Conservation (phyloP, 2,888 invertebrate species). For the Hyposoter dolosus region DNA sequence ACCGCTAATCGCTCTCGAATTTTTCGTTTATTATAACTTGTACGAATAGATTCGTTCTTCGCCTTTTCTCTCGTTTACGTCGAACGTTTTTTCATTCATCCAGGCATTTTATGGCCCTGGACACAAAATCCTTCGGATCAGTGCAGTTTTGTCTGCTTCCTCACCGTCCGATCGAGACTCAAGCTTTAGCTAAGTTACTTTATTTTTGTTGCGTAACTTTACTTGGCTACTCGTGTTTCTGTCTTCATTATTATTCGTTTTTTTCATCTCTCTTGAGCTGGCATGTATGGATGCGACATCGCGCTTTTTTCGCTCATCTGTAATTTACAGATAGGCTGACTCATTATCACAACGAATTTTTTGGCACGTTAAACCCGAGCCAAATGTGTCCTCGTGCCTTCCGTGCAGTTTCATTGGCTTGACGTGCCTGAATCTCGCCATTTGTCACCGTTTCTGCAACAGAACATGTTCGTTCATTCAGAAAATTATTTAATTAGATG, state of each 20-base stretch:
- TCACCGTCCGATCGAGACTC: conserved; percentile 35
- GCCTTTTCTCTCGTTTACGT: conserved; percentile 30
- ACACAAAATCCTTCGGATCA: conserved; percentile 38
- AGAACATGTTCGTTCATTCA: background rate
- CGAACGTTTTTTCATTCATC: conserved; percentile 50
- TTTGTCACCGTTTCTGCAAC: conserved; percentile 79
- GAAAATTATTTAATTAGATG: background rate
- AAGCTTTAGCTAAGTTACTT: conserved; percentile 58
- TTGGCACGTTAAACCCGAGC: conserved; percentile 79
- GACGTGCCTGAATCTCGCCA: conserved; percentile 78
- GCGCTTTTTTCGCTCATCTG: conserved; percentile 55
- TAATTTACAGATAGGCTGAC: conserved; percentile 64
- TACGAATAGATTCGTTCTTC: conserved; percentile 31
- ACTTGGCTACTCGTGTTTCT: conserved; percentile 57
- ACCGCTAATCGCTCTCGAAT: conserved; percentile 10
- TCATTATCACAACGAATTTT: conserved; percentile 73
- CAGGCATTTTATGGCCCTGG: conserved; percentile 37
- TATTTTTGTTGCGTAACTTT: conserved; percentile 64
- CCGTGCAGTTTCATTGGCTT: conserved; percentile 76
- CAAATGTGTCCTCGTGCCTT: conserved; percentile 78
- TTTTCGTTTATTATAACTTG: conserved; percentile 36
- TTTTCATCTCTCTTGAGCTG: conserved; percentile 50
- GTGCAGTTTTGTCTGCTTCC: conserved; percentile 24
- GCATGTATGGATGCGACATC: conserved; percentile 47
- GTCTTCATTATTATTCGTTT: conserved; percentile 31